These are phyloP conservation scores for Litoditis marina DNA, from an alignment of 2,888 invertebrate species.

Conservation along the genomic window DNA sequence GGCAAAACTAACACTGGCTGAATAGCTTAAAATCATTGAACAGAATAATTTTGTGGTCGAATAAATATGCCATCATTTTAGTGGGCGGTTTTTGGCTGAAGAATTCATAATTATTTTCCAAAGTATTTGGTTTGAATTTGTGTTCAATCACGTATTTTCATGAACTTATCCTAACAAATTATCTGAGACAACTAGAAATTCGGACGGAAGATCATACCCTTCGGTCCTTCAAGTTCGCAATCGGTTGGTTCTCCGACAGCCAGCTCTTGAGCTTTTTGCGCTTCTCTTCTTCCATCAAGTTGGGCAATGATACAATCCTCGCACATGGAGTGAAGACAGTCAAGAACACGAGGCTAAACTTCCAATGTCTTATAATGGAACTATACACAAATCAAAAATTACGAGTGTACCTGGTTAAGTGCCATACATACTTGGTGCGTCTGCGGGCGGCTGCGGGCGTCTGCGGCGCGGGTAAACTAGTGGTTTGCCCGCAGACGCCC, in stretches of 20 bases:
- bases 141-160: not conserved
- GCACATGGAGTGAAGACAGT: slow-evolving; percentile 92
- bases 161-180: not conserved
- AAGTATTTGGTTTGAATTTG: not conserved
- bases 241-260: slow-evolving; percentile 19
- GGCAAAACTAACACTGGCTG: too few species aligned
- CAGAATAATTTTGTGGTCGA: too few species aligned
- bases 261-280: slow-evolving; percentile 25
- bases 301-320: slow-evolving; percentile 74
- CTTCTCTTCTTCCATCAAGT: slow-evolving; percentile 47
- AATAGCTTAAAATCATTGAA: too few species aligned
- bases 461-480: too few species aligned
- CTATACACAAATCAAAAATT: slow-evolving; percentile 1
- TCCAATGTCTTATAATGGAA: not conserved
- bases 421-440: too few species aligned
- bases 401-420: too few species aligned
- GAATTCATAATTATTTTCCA: not conserved
- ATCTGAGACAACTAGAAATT: not conserved
- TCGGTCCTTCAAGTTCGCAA: slow-evolving; percentile 43
- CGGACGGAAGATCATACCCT: slow-evolving; percentile 8
- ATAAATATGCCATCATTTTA: too few species aligned
- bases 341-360: slow-evolving; percentile 76
- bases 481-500: too few species aligned
- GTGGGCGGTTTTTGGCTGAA: too few species aligned
- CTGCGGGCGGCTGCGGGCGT: too few species aligned